Percentiles rank a stretch among this genome's conserved stretches.
These are phyloP conservation scores for Thalassaphorura encarpata DNA, from an alignment of 1,140 invertebrate genomes.

Conservation along the genomic window DNA sequence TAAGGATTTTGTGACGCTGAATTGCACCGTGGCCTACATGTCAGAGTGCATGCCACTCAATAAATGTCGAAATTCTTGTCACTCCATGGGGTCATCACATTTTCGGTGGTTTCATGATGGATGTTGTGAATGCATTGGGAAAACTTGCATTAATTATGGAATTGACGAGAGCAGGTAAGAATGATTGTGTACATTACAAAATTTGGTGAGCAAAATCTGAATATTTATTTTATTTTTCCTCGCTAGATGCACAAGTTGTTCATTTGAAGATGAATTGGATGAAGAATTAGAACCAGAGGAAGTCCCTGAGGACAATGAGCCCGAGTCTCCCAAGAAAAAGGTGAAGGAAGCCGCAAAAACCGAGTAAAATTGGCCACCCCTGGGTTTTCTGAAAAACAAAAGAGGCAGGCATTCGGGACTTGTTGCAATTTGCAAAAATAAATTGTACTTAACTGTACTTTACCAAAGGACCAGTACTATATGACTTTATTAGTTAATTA, in stretches of 20 bases:
- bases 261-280: conserved; percentile 29
- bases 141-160: conserved; percentile 82
- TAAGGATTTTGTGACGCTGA: conserved; percentile 57
- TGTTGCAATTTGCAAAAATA: too few relatives aligned
- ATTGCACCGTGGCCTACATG: conserved; percentile 89
- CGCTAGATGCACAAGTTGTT: conserved; percentile 29
- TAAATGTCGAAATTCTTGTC: conserved; percentile 71
- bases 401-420: too few relatives aligned
- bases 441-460: too few relatives aligned
- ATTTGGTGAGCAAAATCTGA: neutral
- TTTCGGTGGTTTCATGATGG: conserved; percentile 91
- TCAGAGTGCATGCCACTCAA: conserved; percentile 77
- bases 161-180: conserved; percentile 67
- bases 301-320: conserved; percentile 16
- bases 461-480: too few relatives aligned
- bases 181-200: neutral
- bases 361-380: too few relatives aligned
- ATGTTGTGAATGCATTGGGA: conserved; percentile 87
- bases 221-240: conserved; percentile 1
- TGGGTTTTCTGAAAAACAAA: too few relatives aligned
- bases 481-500: too few relatives aligned
- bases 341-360: too few relatives aligned
- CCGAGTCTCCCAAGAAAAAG: too few relatives aligned
- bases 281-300: conserved; percentile 28
- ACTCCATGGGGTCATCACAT: conserved; percentile 60